Percentiles rank a stretch among this genome's conserved stretches.
These are phyloP conservation scores for Lepus europaeus DNA, from an alignment of 2,113 vertebrate genomes.

Conservation along the genomic window DNA sequence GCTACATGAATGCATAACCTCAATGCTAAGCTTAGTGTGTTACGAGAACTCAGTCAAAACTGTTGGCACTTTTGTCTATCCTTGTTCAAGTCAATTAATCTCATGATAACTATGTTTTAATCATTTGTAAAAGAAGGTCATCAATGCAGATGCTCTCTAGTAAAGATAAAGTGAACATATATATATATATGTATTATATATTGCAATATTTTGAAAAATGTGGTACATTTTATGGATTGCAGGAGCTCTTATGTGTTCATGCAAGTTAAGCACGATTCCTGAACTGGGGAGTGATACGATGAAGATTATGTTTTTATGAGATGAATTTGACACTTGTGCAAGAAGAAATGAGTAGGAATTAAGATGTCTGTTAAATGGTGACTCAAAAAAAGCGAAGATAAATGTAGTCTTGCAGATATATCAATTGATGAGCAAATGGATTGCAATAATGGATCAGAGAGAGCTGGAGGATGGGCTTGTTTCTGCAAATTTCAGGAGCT, in stretches of 20 bases:
- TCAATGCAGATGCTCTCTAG: background rate
- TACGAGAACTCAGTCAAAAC: too few relatives aligned
- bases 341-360: background rate
- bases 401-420: background rate
- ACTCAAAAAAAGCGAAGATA: background rate
- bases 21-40: background rate
- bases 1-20: background rate
- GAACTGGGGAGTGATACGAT: background rate
- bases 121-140: constrained; percentile 39
- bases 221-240: background rate
- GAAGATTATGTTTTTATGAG: constrained; percentile 38
- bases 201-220: constrained; percentile 58
- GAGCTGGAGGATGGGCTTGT: background rate
- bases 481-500: background rate
- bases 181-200: background rate
- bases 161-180: constrained; percentile 11
- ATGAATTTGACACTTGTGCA: background rate
- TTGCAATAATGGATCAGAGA: background rate
- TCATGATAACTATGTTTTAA: background rate
- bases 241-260: constrained; percentile 50
- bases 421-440: background rate
- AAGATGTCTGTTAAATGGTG: background rate
- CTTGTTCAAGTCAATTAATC: background rate
- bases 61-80: background rate
- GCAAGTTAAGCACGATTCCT: constrained; percentile 48